Evolutionary conservation across 2,113 vertebrate species (phyloP).

Genomic region (Lota lota): DNA sequence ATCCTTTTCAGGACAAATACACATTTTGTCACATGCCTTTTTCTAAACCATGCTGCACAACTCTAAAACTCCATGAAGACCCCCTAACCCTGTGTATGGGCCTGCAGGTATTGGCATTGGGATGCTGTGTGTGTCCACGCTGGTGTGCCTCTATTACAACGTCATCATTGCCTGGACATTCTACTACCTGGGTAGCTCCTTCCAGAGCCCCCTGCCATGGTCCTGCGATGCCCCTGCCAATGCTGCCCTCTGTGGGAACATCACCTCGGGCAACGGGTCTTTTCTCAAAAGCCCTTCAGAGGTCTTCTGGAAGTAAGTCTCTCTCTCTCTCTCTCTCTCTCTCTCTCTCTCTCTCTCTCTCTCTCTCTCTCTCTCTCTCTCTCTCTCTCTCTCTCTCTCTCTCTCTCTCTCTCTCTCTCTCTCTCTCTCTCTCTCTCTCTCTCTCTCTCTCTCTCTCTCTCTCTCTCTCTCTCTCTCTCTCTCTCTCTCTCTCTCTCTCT

Average conservation of each 20-base stretch:
- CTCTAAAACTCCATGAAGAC: neutral
- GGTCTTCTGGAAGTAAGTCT: slow-evolving; percentile 83
- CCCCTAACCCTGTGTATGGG: slow-evolving; percentile 1
- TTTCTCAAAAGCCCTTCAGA: slow-evolving; percentile 69
- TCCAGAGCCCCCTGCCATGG: slow-evolving; percentile 80
- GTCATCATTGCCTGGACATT: slow-evolving; percentile 83
- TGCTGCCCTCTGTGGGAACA: slow-evolving; percentile 55
- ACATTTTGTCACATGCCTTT: no score
- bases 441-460: slow-evolving; percentile 25
- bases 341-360: neutral
- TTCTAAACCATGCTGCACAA: no score
- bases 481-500: slow-evolving; percentile 12
- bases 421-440: slow-evolving; percentile 7
- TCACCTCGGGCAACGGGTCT: slow-evolving; percentile 36
- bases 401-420: slow-evolving; percentile 7
- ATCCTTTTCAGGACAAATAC: no score
- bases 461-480: slow-evolving; percentile 15
- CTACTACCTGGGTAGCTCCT: slow-evolving; percentile 79
- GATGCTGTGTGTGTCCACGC: slow-evolving; percentile 77
- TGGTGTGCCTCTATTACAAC: slow-evolving; percentile 83
- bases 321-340: slow-evolving; percentile 14
- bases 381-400: slow-evolving; percentile 7
- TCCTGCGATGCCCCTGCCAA: slow-evolving; percentile 74
- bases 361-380: slow-evolving; percentile 6
- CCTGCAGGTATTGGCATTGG: slow-evolving; percentile 79